Evolutionary conservation across 2,888 invertebrate genomes (phyloP), one percentile per base, ranked within the genome.

Genomic region (Sialis fuliginosa): DNA sequence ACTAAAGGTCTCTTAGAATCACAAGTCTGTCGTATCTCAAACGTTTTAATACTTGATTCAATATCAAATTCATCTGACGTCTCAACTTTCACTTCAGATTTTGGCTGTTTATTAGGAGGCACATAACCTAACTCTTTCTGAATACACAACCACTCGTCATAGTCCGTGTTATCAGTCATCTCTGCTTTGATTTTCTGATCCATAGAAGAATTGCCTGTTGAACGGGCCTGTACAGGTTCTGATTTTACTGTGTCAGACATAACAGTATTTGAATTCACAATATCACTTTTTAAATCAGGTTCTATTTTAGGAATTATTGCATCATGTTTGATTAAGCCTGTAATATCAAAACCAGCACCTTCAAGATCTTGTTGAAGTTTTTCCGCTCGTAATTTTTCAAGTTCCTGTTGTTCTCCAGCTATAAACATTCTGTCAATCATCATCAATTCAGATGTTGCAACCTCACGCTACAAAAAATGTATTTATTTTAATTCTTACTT

Each of bases 361-460:
- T 47, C 47, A 5, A 47, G 33, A 30, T 47, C 47, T 30, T 35
- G 33, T 34, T 47, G 47, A 39, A 53, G 61, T 52, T 65, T 63
- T 52, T 76, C 73, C 46, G 72, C 72, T 42, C 74, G 70, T 52
- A 79, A 62, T 56, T 71, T 70, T 46, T 74, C 72, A 42, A 85
- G 64, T 48, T 76, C 72, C 50, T 69, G 71, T 54, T 77, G 76
- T 50, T 86, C 78, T 56, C 86, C 85, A 12, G 78, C 72, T 42
- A 83, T 74, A 59, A 83, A 76, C 62, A 82, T 71, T 48, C 82
- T 70, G 56, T 84, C 79, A 50, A 87, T 69, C 78, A 85, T 81
- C 66, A 85, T 78, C 48, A 78, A 62, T 62, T 87, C 87, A 1
- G 84, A 79, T 1, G 84, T 81, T 53, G 79, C 75, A 48, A 80